A percentile compares a stretch with the other conserved stretches of the same genome.
Conservation (phyloP, 2,888 invertebrate genomes). For the Antheraea yamamai region DNA sequence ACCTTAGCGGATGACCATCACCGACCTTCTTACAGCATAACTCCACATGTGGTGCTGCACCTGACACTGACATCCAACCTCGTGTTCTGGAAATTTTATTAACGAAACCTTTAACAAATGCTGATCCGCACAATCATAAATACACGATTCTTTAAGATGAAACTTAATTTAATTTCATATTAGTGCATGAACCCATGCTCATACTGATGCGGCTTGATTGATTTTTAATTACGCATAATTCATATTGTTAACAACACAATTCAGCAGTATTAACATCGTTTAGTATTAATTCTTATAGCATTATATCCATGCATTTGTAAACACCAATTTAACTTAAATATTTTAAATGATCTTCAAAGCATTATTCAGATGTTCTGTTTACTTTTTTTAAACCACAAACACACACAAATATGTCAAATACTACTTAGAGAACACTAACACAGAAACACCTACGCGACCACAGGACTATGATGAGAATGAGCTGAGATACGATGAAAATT, state of each 20-base stretch:
- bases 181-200: conserved; percentile 4
- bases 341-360: conserved; percentile 1
- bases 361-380: not conserved
- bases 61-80: conserved; percentile 91
- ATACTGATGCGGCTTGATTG: not conserved
- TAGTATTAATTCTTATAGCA: not conserved
- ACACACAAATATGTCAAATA: conserved; percentile 9
- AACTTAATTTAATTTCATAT: not conserved
- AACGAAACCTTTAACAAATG: not conserved
- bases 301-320: conserved; percentile 4
- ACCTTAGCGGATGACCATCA: conserved; percentile 93
- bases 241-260: not conserved
- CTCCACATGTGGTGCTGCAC: conserved; percentile 88
- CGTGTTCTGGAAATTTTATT: conserved; percentile 82
- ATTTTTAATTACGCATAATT: not conserved
- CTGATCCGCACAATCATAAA: not conserved
- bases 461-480: conserved; percentile 56
- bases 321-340: not conserved
- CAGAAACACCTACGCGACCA: conserved; percentile 54
- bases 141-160: not conserved
- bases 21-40: conserved; percentile 95
- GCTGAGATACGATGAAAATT: conserved; percentile 37
- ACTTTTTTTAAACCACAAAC: not conserved
- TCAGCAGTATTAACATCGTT: not conserved
- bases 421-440: conserved; percentile 34